Evolutionary conservation across 37 sponge, comb jelly and placozoan species (phyloP).

Genomic region (Petrosia ficiformis): DNA sequence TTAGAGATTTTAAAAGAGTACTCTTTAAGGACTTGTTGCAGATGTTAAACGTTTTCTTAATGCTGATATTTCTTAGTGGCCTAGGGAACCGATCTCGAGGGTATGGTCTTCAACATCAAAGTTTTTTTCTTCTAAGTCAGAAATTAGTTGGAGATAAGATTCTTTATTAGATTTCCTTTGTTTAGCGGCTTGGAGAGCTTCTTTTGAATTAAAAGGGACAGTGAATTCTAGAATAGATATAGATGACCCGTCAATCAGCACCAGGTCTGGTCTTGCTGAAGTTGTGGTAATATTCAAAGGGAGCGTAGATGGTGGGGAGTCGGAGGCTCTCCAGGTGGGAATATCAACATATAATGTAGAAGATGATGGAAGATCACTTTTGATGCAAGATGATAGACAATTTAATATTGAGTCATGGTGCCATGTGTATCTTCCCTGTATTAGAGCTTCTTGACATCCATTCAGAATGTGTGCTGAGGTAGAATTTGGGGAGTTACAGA

Average conservation of each 20-base stretch:
- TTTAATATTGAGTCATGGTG: conserved; percentile 18
- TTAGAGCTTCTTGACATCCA: conserved; percentile 12
- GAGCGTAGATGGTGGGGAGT: neutral
- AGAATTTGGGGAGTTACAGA: neutral
- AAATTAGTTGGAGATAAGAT: neutral
- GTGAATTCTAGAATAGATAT: neutral
- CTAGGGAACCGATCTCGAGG: neutral
- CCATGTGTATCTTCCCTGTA: conserved; percentile 23
- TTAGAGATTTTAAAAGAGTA: neutral
- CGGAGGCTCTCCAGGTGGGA: neutral
- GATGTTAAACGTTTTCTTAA: too few species aligned
- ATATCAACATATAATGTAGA: conserved; percentile 6
- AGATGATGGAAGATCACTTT: neutral
- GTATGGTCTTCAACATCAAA: neutral
- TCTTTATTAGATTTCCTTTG: neutral
- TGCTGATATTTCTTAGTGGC: neutral
- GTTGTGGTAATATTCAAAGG: neutral
- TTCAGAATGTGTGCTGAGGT: conserved; percentile 17
- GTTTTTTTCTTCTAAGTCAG: neutral
- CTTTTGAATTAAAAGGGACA: neutral
- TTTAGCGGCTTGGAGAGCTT: neutral
- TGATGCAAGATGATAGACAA: neutral
- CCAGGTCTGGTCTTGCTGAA: neutral
- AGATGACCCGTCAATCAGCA: neutral
- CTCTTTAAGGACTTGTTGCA: neutral